A percentile compares a stretch with the other conserved stretches of the same genome.
Conservation (phyloP, 2,113 vertebrate species). For the Colinus virginianus region DNA sequence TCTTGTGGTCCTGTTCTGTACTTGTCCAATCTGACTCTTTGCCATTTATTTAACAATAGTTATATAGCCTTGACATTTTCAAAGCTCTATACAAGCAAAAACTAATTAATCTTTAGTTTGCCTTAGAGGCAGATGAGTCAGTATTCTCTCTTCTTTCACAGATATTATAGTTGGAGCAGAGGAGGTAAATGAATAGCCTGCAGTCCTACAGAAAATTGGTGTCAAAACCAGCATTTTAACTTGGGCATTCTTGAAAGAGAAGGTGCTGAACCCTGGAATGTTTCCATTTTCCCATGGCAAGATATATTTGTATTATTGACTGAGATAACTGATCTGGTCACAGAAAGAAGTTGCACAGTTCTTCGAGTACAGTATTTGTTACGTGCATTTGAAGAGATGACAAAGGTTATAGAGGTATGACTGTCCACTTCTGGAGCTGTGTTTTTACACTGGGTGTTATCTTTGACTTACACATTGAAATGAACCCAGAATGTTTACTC, state of each 20-base stretch:
- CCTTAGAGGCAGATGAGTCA: constrained; percentile 60
- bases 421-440: neutral
- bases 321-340: neutral
- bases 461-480: neutral
- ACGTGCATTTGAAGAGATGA: neutral
- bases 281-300: constrained; percentile 20
- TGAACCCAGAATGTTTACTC: neutral
- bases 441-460: neutral
- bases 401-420: neutral
- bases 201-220: constrained; percentile 66
- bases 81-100: constrained; percentile 54
- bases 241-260: neutral
- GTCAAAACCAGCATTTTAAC: constrained; percentile 46
- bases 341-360: neutral
- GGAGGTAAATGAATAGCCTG: constrained; percentile 47
- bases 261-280: constrained; percentile 13
- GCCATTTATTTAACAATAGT: constrained; percentile 65
- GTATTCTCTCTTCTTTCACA: constrained; percentile 43
- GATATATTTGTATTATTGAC: constrained; percentile 33
- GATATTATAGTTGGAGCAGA: constrained; percentile 24
- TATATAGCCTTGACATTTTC: constrained; percentile 70
- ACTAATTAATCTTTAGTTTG: constrained; percentile 73
- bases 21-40: constrained; percentile 42
- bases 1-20: neutral
- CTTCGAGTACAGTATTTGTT: neutral